Conservation (phyloP, 2,797 vertebrate species). For the Anabas testudineus region DNA sequence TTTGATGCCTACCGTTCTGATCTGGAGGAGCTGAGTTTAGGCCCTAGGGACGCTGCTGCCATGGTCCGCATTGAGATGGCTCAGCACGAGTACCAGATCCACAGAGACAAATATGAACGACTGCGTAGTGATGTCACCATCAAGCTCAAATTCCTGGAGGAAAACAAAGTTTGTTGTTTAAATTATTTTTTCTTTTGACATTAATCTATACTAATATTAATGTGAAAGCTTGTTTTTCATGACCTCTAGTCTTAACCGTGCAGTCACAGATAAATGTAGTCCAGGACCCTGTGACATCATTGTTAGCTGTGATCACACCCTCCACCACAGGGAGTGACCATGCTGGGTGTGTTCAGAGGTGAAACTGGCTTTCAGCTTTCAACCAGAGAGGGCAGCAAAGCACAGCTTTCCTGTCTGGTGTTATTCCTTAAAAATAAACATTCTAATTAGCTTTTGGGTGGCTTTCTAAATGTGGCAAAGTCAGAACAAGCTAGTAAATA, state of each 20-base stretch:
- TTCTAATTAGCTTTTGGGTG: background rate
- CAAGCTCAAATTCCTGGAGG: conserved; percentile 98
- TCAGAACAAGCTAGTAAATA: background rate
- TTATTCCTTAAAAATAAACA: conserved; percentile 4
- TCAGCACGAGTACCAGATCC: conserved; percentile 93
- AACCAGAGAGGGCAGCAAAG: conserved; percentile 11
- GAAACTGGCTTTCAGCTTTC: conserved; percentile 13
- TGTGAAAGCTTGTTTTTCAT: background rate
- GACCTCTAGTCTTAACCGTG: background rate
- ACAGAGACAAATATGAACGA: conserved; percentile 95
- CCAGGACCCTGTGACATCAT: conserved; percentile 1
- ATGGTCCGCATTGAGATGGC: conserved; percentile 91
- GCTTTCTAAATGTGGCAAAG: background rate
- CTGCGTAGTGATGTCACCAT: conserved; percentile 95
- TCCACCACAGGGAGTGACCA: background rate
- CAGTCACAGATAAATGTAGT: background rate
- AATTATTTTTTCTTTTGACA: background rate
- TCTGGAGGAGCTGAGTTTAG: conserved; percentile 94
- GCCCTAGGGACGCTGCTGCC: conserved; percentile 89
- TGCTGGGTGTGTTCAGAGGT: conserved; percentile 30
- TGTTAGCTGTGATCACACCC: conserved; percentile 23
- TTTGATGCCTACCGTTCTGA: conserved; percentile 96
- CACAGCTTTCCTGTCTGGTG: background rate
- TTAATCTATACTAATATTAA: background rate
- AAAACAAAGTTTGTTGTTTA: conserved; percentile 90